phyloP scores from a whole-genome alignment of 2,113 vertebrate species.

The Microtus ochrogaster region DNA sequence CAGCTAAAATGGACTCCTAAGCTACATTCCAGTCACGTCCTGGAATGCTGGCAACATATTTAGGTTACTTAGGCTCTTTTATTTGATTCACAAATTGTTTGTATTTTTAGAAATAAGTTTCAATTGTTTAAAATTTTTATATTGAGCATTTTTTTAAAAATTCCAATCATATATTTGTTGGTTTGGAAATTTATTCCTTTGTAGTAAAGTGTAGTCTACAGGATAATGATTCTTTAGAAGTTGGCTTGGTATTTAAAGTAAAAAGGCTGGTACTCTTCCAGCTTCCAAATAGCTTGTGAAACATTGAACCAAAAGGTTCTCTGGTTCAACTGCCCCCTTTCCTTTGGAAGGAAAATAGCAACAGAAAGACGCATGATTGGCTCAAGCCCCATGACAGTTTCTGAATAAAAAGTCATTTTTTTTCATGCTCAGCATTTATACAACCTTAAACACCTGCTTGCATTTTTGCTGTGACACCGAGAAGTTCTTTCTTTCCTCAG shows the following conservation, averaged over 20 bases:
- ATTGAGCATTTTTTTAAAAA: background rate
- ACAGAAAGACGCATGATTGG: background rate
- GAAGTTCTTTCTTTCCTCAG: background rate
- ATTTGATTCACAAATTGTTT: background rate
- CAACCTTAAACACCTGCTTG: background rate
- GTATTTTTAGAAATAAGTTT: constrained; percentile 40
- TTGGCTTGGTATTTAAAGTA: constrained; percentile 1
- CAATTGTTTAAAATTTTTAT: constrained; percentile 23
- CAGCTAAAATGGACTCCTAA: background rate
- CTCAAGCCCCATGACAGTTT: background rate
- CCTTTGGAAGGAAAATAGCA: background rate
- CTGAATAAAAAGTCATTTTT: background rate
- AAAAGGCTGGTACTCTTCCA: background rate
- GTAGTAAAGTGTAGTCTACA: background rate
- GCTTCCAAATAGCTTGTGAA: background rate
- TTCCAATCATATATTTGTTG: background rate
- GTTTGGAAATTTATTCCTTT: constrained; percentile 32
- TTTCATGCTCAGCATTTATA: background rate
- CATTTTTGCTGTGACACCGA: background rate
- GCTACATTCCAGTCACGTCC: background rate
- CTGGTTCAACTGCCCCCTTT: background rate
- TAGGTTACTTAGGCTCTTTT: background rate
- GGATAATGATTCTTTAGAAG: constrained; percentile 21
- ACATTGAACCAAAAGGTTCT: background rate
- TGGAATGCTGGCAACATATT: background rate